Conservation (phyloP, 2,888 invertebrate species). For the Petrolisthes cinctipes region DNA sequence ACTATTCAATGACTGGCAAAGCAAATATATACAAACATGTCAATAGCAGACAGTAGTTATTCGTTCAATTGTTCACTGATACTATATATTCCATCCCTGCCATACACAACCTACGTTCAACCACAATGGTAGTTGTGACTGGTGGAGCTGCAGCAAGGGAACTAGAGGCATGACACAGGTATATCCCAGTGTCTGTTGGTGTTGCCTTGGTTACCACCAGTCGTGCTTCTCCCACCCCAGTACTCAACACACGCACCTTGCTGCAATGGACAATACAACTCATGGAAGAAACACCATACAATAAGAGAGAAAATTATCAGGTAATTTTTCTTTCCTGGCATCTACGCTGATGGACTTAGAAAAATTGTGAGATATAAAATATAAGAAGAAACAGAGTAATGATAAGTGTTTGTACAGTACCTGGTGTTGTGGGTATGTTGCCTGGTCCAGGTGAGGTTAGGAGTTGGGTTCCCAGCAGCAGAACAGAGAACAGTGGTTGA, state of each 20-base stretch:
- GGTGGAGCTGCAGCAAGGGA: conserved; percentile 34
- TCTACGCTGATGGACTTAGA: no score
- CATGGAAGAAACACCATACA: no score
- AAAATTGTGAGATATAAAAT: no score
- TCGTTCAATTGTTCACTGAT: no score
- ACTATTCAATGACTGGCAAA: no score
- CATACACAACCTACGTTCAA: conserved; percentile 46
- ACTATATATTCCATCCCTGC: no score
- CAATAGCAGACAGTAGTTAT: no score
- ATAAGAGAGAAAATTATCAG: no score
- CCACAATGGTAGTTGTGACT: conserved; percentile 41
- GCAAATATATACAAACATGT: no score
- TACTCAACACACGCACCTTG: conserved; percentile 22
- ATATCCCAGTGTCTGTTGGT: conserved; percentile 55
- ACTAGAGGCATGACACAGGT: conserved; percentile 57
- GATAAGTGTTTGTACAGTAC: background rate
- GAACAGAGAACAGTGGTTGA: conserved; percentile 55
- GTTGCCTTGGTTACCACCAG: conserved; percentile 49
- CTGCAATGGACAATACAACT: background rate
- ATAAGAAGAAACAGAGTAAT: no score
- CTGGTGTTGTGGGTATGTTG: conserved; percentile 19
- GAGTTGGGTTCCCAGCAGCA: conserved; percentile 59
- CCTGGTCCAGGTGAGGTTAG: conserved; percentile 59
- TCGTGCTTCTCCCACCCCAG: conserved; percentile 41
- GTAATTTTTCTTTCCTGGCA: no score